These are phyloP conservation scores for Camponotus vicinus DNA, from an alignment of 1,140 invertebrate species.

Conservation along the genomic window DNA sequence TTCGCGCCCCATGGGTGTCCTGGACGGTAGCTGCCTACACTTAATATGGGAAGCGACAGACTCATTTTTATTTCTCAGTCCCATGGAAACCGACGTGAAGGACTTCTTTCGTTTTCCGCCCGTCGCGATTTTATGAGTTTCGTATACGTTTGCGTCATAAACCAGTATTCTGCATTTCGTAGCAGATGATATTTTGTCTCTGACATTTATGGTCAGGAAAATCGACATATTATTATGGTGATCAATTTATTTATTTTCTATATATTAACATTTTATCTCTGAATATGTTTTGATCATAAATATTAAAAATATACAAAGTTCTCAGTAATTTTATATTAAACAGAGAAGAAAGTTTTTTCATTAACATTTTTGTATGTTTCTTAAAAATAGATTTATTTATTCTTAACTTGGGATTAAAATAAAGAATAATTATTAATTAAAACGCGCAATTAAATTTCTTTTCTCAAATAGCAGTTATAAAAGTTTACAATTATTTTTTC, in stretches of 20 bases:
- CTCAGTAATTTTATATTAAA: background rate
- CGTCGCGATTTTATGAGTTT: constrained; percentile 67
- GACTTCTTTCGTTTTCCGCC: constrained; percentile 64
- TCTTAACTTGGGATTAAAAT: background rate
- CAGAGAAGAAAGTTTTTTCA: background rate
- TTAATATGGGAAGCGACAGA: constrained; percentile 81
- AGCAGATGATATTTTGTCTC: constrained; percentile 32
- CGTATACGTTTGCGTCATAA: constrained; percentile 47
- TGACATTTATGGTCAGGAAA: constrained; percentile 42
- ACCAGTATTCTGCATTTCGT: constrained; percentile 38
- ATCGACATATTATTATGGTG: constrained; percentile 38
- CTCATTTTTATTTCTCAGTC: constrained; percentile 80
- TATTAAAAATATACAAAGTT: background rate
- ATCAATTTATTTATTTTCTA: constrained; percentile 4
- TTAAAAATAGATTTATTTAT: background rate
- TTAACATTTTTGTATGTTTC: background rate
- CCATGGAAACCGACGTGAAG: constrained; percentile 67
- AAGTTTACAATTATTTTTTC: background rate
- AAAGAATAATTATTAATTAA: background rate
- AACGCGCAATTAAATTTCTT: background rate
- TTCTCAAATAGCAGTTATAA: background rate
- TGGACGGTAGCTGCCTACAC: constrained; percentile 80
- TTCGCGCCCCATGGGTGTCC: constrained; percentile 78
- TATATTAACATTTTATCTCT: background rate
- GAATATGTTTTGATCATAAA: background rate